Base-by-base conservation (phyloP, 1,140 invertebrate genomes). In the Drosophila pectinifera region DNA sequence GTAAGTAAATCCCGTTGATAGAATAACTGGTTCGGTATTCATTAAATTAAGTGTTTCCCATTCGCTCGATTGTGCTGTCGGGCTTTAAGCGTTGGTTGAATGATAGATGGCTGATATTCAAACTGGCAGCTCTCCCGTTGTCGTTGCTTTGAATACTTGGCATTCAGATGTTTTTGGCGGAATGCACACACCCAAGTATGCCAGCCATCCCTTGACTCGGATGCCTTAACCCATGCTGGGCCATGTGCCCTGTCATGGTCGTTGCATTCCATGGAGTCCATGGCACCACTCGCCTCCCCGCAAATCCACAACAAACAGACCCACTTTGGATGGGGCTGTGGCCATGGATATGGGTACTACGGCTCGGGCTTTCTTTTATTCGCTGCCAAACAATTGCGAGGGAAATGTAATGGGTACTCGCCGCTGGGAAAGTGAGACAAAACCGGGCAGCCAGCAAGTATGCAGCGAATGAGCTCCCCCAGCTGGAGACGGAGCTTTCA, bases 321-420 rank as follows among this genome's bases (percentile, higher is more conserved):
- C 54, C 72, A 63, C 57, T 82, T 78, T 81, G 57, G 38, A 41
- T 41, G 11, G 31, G 42, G 46, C 36, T 36, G 49, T 45, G 48
- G 48, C 24, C 31, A 55, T 28, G 64, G 51, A 70, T 70, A 34
- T 56, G 45, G 61, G 42, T 26, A 57, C 49, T 65, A 14, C 6
- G 36, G 51, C 65, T 70, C 8, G 39, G 55, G 26, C 7, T 62
- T 83, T 78, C 54, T 74, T 83, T 83, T 78, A 83, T 84, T 75
- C 80, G 63, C 59, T 51, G 63, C 70, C 75, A 80, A 84, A 84
- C 80, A 84, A 84, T 83, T 70, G 67, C 20, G 34, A 57, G 75
- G 59, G 56, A 79, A 84, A 79, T 70, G 36, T 56, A 79, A 84
- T 70, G 42, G 53, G 64, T 79, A 74, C 80, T 82, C 73, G 69